Base-by-base conservation (phyloP, 2,888 invertebrate genomes). In the Sepioteuthis lessoniana region DNA sequence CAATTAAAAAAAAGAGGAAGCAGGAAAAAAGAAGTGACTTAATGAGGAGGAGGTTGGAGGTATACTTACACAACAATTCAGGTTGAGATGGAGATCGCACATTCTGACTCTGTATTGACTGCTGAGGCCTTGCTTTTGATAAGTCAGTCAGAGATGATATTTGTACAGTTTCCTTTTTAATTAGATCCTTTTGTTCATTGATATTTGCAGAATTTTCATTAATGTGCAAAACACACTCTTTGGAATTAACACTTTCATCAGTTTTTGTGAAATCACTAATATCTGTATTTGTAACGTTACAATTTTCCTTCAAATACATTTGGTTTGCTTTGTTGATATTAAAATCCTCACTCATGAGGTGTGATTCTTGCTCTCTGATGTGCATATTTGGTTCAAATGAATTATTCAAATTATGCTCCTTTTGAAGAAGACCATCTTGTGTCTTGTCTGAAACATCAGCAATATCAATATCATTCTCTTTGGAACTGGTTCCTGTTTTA, bases 1-100 rank as follows among this genome's bases (percentile, higher is more conserved):
- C 31, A 76, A 76, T 0, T 3, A 10, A n/a, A 76, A 19, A 28
- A 21, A 55, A 55, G 55, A 35, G n/a, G 16, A 35, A n/a, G 76
- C 13, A 76, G 0, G n/a, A n/a, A 21, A 21, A 13, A 10, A n/a
- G n/a, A 76, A 76, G 10, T 13, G 31, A n/a, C 7, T 10, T n/a
- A n/a, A n/a, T n/a, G 76, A 76, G 31, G 31, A 8, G 4, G 42
- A 42, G 7, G 42, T 16, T n/a, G 76, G 3, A 16, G 10, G n/a
- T 76, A 76, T 35, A 76, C 76, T 76, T 76, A 76, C 76, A 35
- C 76, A n/a, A n/a, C n/a, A 76, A 76, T n/a, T 76, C 76, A 76
- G n/a, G 16, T 19, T 76, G n/a, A n/a, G n/a, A n/a, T 76, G 76
- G n/a, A 25, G 55, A 28, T 55, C 25, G 21, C 55, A 55, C 55